Evolutionary conservation across 2,113 vertebrate species (phyloP).

Genomic region (Budorcas taxicolor): DNA sequence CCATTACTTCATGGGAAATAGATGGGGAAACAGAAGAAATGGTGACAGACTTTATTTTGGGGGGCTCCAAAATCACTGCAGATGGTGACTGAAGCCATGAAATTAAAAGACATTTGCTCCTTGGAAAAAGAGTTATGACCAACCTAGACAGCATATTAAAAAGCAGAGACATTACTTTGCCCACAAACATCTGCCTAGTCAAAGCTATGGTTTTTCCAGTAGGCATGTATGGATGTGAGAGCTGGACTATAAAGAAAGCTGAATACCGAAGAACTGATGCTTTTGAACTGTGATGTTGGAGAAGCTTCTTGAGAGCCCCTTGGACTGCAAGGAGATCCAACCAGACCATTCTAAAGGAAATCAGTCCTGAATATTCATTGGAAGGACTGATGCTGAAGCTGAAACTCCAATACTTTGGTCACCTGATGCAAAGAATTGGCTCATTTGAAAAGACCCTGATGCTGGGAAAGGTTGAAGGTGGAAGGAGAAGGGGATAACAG

Average conservation of each 20-base stretch:
- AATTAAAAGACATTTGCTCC: not conserved
- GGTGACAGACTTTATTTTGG: not conserved
- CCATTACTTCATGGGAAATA: not conserved
- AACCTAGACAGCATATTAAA: not conserved
- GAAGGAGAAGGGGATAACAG: not conserved
- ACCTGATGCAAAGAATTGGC: not conserved
- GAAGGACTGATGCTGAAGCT: not conserved
- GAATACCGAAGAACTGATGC: not conserved
- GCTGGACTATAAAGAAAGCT: not conserved
- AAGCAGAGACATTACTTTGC: not conserved
- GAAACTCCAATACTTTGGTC: not conserved
- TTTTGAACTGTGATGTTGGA: not conserved
- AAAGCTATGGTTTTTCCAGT: not conserved
- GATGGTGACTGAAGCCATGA: not conserved
- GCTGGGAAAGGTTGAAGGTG: not conserved
- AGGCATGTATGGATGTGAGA: not conserved
- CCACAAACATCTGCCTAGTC: not conserved
- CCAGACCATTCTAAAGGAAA: not conserved
- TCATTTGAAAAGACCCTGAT: not conserved
- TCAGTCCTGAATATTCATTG: not conserved
- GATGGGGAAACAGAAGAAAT: not conserved
- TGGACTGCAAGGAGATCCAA: not conserved
- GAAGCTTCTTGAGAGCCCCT: not conserved
- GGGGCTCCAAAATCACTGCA: not conserved
- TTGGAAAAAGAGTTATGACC: not conserved